Evolutionary conservation across 2,888 invertebrate genomes (phyloP).

Genomic region (Macropis europaea): DNA sequence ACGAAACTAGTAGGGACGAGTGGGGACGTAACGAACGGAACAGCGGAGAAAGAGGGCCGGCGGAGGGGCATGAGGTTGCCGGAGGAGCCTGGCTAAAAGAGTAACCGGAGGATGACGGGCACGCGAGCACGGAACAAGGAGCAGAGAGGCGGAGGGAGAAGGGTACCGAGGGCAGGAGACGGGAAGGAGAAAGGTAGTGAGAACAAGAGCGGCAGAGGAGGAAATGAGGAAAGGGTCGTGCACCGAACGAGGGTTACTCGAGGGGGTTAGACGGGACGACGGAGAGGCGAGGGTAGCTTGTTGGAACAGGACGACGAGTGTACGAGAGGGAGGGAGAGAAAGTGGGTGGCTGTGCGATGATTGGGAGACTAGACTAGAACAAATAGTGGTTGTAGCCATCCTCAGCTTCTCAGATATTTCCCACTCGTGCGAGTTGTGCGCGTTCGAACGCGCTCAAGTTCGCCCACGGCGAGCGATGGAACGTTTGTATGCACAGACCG

Average conservation of each 20-base stretch:
- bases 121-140: constrained; percentile 27
- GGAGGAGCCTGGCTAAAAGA: constrained; percentile 33
- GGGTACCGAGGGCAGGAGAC: not conserved
- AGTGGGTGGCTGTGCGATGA: constrained; percentile 67
- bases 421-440: constrained; percentile 63
- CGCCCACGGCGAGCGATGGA: constrained; percentile 39
- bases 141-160: constrained; percentile 1
- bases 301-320: constrained; percentile 22
- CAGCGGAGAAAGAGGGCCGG: constrained; percentile 48
- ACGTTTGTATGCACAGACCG: constrained; percentile 55
- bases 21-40: constrained; percentile 48
- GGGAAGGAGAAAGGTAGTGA: not conserved
- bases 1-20: constrained; percentile 50
- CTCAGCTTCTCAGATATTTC: constrained; percentile 74
- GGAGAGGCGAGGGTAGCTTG: constrained; percentile 33
- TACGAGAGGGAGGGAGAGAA: constrained; percentile 18
- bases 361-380: constrained; percentile 65
- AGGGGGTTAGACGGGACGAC: constrained; percentile 53
- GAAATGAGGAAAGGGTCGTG: constrained; percentile 56
- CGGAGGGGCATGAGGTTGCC: constrained; percentile 25
- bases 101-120: constrained; percentile 39
- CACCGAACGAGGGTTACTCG: constrained; percentile 55
- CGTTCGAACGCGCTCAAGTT: constrained; percentile 44
- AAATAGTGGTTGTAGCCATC: constrained; percentile 75
- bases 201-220: constrained; percentile 17